Evolutionary conservation across 37 sponge, comb jelly and placozoan species (phyloP).

Genomic region (Ephydatia muelleri): DNA sequence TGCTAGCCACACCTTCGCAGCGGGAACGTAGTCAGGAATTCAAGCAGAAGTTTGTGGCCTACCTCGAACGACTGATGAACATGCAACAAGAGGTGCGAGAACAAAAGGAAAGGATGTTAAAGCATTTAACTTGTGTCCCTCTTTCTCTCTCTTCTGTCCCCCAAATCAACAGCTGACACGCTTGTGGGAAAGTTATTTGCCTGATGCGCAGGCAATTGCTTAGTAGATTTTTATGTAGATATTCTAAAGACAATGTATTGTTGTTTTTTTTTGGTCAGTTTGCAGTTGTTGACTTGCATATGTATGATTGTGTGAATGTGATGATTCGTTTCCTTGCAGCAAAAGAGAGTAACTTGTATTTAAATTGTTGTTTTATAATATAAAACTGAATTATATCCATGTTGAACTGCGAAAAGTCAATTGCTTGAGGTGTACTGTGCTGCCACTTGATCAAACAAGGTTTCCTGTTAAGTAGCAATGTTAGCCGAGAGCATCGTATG

Average conservation of each 20-base stretch:
- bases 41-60: constrained; percentile 63
- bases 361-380: too few relatives aligned
- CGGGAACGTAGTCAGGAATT: constrained; percentile 62
- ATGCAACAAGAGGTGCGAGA: constrained; percentile 79
- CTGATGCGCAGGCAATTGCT: constrained; percentile 78
- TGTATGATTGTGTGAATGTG: too few relatives aligned
- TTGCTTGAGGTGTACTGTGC: constrained; percentile 4
- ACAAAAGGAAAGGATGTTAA: neutral
- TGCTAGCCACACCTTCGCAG: constrained; percentile 21
- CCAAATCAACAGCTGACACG: constrained; percentile 51
- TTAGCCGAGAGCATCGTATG: neutral
- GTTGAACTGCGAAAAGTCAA: too few relatives aligned
- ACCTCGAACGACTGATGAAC: constrained; percentile 77
- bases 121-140: neutral
- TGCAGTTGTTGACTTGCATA: too few relatives aligned
- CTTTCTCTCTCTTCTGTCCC: neutral
- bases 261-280: too few relatives aligned
- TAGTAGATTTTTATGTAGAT: too few relatives aligned
- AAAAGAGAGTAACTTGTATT: too few relatives aligned
- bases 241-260: too few relatives aligned
- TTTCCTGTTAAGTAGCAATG: neutral
- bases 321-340: too few relatives aligned
- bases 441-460: constrained; percentile 3
- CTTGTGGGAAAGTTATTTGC: constrained; percentile 80
- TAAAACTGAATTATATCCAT: too few relatives aligned